Evolutionary conservation across 2,797 vertebrate species (phyloP), one percentile per base, ranked within the genome.

Genomic region (Spinibarbus caldwelli): DNA sequence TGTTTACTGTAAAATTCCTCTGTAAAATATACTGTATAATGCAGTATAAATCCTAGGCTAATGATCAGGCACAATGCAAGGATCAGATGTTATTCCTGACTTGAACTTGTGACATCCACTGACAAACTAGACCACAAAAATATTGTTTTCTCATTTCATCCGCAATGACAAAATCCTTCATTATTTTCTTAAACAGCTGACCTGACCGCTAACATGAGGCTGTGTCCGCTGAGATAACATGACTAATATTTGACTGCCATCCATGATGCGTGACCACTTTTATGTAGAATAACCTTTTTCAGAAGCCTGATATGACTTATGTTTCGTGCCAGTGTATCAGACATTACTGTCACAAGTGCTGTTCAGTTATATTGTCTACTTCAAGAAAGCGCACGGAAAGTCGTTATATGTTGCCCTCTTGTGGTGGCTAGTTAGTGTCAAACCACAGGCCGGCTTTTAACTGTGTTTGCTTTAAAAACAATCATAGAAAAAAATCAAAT

Each of bases 181-280:
- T 81, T 68, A 82, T 82, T 43, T 70, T 52, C 67, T 6, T 26
- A n/a, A 29, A 43, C 85, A 78, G 52, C 66, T 75, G 80, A 86
- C 31, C 64, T 71, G 41, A 83, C 66, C 64, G 68, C 73, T 77
- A 41, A 47, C 78, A 41, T 43, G 73, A 76, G 79, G 17, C 47
- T 68, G 47, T 19, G 26, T 62, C 52, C 21, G n/a, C 34, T 83
- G 41, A 66, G 71, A 57, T 29, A 10, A 59, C 23, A 31, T 52
- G 47, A 38, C 5, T 54, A 3, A 52, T 36, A 34, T n/a, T 49
- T 11, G 21, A 4, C 41, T 66, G 43, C n/a, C 45, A 54, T 70
- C 23, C 6, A 68, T 52, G 47, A 80, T 54, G 11, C 1, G 5
- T 49, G 34, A 54, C 49, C 11, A 15, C 19, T 11, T 23, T 76